Evolutionary conservation across 2,797 vertebrate genomes (phyloP).

Genomic region (Acomys russatus): DNA sequence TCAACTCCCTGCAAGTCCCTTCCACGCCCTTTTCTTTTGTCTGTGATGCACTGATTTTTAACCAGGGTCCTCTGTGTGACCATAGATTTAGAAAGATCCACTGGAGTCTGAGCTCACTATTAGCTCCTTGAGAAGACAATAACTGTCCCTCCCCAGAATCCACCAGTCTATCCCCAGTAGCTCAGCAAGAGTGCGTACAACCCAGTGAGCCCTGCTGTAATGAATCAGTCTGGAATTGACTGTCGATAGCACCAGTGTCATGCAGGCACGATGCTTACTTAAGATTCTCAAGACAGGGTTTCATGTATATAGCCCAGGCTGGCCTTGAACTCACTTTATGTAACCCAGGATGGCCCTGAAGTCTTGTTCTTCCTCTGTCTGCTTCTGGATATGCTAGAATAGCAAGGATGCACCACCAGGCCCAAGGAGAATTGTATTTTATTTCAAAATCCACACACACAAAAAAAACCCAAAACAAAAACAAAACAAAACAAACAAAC

Average conservation of each 20-base stretch:
- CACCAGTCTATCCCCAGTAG: neutral
- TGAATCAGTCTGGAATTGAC: no score
- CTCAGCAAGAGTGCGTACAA: neutral
- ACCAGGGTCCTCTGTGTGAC: neutral
- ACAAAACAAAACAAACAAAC: no score
- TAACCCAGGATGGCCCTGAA: neutral
- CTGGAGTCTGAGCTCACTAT: neutral
- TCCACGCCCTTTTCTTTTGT: neutral
- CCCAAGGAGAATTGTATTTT: neutral
- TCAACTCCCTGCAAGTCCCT: neutral
- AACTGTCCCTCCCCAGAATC: neutral
- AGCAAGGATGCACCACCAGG: neutral
- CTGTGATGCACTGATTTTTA: neutral
- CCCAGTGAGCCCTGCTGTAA: neutral
- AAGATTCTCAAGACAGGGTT: neutral
- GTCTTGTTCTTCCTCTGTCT: neutral
- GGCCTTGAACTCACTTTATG: neutral
- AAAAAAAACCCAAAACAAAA: no score
- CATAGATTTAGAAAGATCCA: neutral
- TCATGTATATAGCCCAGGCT: neutral
- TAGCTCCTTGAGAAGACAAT: neutral
- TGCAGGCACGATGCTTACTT: neutral
- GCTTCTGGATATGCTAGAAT: neutral
- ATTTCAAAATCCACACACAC: constrained; percentile 24
- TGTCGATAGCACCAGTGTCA: neutral